Evolutionary conservation across 1,140 invertebrate species (phyloP), one percentile per base, ranked within the genome.

Genomic region (Drosophila saltans): DNA sequence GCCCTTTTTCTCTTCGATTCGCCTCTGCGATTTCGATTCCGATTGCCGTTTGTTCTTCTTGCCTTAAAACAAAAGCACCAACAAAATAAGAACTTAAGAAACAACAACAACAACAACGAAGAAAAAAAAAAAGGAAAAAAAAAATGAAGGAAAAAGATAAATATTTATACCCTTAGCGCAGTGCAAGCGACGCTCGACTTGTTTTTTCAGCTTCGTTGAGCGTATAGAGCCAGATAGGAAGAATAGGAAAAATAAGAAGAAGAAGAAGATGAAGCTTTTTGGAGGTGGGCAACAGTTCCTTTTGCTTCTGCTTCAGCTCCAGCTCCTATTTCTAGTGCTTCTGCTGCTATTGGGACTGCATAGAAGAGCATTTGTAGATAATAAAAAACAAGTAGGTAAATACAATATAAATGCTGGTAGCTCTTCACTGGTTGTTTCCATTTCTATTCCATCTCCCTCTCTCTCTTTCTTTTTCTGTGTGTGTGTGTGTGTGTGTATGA

Each of bases 371-470:
- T 85, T 85, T 90, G 75, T 81, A 90, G 84, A 90, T 90, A 89
- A 89, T 90, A 89, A 89, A 89, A 90, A 89, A 89, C 84, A 90
- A 89, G 85, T 89, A 89, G 84, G 84, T 89, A 89, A 89, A 89
- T 89, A 89, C 84, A 89, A 89, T 89, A 88, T 88, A 89, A 89
- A 89, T 89, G 84, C 84, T 89, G 84, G 84, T 89, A 81, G 84
- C 66, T 68, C 36, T 39, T 48, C 61, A 10, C 16, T 56, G 45
- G 45, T 52, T 52, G 45, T 52, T 52, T 52, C 21, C 45, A 52
- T 26, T 48, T 52, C 45, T 52, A 8, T 52, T 16, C n/a, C 73
- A 72, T 48, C 67, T 33, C 28, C 67, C 36, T 64, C n/a, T 33
- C 36, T 41, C 69, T 21, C 39, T 52, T 16, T 24, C 5, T n/a